phyloP scores from a whole-genome alignment of 2,113 vertebrate genomes.

The Pavo muticus region DNA sequence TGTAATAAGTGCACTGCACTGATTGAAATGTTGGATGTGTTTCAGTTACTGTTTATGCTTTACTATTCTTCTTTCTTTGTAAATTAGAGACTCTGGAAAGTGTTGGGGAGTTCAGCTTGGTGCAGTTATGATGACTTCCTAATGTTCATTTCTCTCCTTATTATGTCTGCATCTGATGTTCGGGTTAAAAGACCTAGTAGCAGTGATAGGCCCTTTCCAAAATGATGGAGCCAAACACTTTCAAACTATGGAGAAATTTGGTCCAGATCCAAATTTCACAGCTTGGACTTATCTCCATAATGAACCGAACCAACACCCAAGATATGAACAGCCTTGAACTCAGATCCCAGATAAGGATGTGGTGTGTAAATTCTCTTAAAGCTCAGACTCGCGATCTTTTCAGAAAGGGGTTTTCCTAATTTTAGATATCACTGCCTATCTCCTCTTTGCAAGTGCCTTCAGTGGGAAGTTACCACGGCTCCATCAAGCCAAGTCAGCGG shows the following conservation, averaged over 20 bases:
- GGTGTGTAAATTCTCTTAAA: not conserved
- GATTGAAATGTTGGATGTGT: not conserved
- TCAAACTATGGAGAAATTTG: conserved; percentile 10
- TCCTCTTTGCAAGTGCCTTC: not conserved
- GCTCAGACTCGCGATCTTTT: not conserved
- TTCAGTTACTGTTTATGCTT: conserved; percentile 22
- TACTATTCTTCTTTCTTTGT: not conserved
- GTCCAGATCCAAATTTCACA: conserved; percentile 42
- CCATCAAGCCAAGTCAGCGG: rapidly evolving
- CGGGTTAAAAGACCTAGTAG: not conserved
- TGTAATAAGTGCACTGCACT: rapidly evolving
- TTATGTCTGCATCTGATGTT: not conserved
- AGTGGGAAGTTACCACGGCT: not conserved
- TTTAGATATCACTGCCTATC: not conserved
- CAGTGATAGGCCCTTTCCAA: not conserved
- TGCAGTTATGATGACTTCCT: not conserved
- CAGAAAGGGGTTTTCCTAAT: conserved; percentile 5
- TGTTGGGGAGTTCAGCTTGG: not conserved
- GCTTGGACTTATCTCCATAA: conserved; percentile 24
- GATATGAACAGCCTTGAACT: conserved; percentile 33
- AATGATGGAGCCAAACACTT: not conserved
- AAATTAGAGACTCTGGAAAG: not conserved
- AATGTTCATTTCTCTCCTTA: not conserved
- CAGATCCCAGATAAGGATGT: conserved; percentile 22
- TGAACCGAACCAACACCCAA: conserved; percentile 17